Conservation (phyloP, 2,797 vertebrate species). For the Chelonia mydas region DNA sequence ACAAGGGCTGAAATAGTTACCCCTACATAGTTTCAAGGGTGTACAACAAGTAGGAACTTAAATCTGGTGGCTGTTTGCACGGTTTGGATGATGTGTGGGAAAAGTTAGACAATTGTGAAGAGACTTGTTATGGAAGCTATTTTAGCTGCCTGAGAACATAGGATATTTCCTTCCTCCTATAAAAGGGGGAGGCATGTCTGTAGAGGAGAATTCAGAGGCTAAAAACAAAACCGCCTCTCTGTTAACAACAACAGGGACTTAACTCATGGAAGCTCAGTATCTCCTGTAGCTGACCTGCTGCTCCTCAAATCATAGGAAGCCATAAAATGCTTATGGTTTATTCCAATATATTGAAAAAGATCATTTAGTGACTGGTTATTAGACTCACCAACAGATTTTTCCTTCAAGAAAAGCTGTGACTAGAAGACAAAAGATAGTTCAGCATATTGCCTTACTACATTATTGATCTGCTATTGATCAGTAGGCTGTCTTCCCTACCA, state of each 20-base stretch:
- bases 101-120: not conserved
- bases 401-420: not conserved
- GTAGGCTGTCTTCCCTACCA: not conserved
- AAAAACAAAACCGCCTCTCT: not conserved
- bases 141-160: not conserved
- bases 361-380: not conserved
- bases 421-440: not conserved
- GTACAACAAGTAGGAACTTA: not conserved
- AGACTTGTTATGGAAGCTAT: not conserved
- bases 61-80: not conserved
- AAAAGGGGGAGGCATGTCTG: not conserved
- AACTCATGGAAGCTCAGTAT: not conserved
- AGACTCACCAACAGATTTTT: too few species aligned
- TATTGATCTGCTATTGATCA: not conserved
- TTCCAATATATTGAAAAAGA: not conserved
- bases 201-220: not conserved
- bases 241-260: not conserved
- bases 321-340: not conserved
- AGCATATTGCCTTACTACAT: fast-evolving
- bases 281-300: not conserved
- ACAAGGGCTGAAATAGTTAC: not conserved
- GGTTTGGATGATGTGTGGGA: not conserved
- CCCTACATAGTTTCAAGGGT: not conserved
- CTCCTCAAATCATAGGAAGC: not conserved
- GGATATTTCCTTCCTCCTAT: not conserved